Evolutionary conservation across 2,113 vertebrate genomes (phyloP).

Genomic region (Cyprinodon brontotheroides): DNA sequence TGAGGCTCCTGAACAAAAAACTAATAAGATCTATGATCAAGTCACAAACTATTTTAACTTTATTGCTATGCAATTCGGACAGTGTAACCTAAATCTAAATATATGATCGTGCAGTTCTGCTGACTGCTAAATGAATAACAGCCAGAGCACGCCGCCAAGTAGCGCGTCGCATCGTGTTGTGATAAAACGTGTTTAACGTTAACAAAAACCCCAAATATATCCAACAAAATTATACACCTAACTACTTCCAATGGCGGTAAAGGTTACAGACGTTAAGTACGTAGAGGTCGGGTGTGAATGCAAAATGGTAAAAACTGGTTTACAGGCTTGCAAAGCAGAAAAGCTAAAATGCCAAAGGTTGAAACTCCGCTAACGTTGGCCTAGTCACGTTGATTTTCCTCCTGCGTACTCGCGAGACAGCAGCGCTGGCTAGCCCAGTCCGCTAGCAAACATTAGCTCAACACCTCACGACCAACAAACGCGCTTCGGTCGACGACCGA

Average conservation of each 20-base stretch:
- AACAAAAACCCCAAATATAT: not conserved
- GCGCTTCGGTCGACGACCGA: slow-evolving; percentile 64
- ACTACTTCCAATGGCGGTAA: fast-evolving
- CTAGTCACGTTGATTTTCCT: slow-evolving; percentile 73
- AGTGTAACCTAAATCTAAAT: not conserved
- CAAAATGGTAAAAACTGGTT: not conserved
- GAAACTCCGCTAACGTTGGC: slow-evolving; percentile 59
- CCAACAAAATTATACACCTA: fast-evolving
- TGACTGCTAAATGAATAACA: slow-evolving; percentile 7
- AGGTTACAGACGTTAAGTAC: fast-evolving
- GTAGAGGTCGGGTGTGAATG: not conserved
- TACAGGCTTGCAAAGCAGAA: not conserved
- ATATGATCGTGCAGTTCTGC: not conserved
- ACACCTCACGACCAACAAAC: slow-evolving; percentile 42
- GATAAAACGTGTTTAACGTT: slow-evolving; percentile 4
- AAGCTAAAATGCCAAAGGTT: slow-evolving; percentile 47
- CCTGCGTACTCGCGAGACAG: slow-evolving; percentile 65
- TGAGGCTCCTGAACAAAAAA: not conserved
- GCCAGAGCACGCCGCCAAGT: slow-evolving; percentile 42
- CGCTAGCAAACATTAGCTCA: slow-evolving; percentile 55
- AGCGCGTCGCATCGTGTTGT: slow-evolving; percentile 35
- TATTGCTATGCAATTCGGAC: not conserved
- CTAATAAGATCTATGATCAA: not conserved
- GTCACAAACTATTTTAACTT: not conserved
- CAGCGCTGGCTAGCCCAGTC: slow-evolving; percentile 10